phyloP scores from a whole-genome alignment of 2,888 invertebrate genomes.

The Hermodice carunculata region DNA sequence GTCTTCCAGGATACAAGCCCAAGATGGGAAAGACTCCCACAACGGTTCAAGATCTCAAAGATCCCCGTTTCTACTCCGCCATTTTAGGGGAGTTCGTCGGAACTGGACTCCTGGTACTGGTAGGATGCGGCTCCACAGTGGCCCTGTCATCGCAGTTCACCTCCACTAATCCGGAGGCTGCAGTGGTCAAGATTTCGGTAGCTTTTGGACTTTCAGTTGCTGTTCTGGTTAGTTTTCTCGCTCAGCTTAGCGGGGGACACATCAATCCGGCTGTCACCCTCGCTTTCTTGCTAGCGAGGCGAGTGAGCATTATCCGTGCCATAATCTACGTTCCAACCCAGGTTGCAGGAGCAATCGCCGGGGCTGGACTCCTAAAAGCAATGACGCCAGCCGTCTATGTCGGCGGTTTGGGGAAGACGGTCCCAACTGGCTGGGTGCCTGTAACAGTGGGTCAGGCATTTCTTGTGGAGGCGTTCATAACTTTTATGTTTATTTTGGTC shows the following conservation, averaged over 20 bases:
- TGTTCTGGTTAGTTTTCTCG: conserved; percentile 84
- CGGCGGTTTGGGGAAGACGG: background rate
- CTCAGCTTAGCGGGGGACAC: conserved; percentile 91
- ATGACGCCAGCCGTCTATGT: conserved; percentile 21
- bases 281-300: conserved; percentile 86
- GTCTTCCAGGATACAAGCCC: no score
- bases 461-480: conserved; percentile 44
- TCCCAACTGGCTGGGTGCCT: no score
- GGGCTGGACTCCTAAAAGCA: conserved; percentile 58
- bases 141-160: no score
- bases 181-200: conserved; percentile 79
- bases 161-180: no score
- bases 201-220: conserved; percentile 91
- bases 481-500: conserved; percentile 47
- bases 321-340: conserved; percentile 85
- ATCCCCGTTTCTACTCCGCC: background rate
- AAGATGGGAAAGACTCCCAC: no score
- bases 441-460: conserved; percentile 28
- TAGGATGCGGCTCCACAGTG: conserved; percentile 4
- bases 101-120: conserved; percentile 7
- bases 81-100: conserved; percentile 5
- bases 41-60: no score
- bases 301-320: conserved; percentile 82
- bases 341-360: conserved; percentile 80
- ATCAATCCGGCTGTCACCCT: conserved; percentile 93